A percentile compares a stretch with the other conserved stretches of the same genome.
Evolutionary conservation across 2,797 vertebrate genomes (phyloP).

Genomic region (Emys orbicularis): DNA sequence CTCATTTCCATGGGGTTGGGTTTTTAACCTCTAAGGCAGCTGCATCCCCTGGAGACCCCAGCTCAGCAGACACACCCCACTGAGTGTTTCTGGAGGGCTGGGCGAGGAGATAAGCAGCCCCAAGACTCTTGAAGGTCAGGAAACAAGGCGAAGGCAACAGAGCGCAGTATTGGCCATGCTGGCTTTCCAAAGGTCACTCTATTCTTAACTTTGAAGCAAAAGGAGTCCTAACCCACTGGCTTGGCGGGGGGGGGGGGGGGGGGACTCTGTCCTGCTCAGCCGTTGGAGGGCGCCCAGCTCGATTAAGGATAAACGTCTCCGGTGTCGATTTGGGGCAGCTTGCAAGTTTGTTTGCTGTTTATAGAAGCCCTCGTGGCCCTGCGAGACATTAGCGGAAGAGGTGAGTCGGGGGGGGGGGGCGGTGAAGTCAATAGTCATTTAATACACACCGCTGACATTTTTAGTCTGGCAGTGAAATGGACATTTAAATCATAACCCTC

Average conservation of each 20-base stretch:
- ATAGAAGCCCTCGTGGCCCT: not conserved
- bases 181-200: conserved; percentile 1
- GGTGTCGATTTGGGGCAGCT: not conserved
- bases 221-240: conserved; percentile 34
- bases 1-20: not conserved
- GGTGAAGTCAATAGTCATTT: conserved; percentile 67
- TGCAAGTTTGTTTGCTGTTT: not conserved
- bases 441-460: conserved; percentile 71
- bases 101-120: not conserved
- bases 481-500: conserved; percentile 74
- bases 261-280: not conserved
- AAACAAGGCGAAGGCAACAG: not conserved
- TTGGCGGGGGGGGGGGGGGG: not conserved
- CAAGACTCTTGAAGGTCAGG: not conserved
- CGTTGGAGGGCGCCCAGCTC: conserved; percentile 7
- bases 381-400: not conserved
- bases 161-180: rapidly evolving
- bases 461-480: conserved; percentile 62
- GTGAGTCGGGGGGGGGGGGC: not conserved
- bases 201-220: conserved; percentile 51
- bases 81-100: not conserved
- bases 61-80: conserved; percentile 5
- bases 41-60: not conserved
- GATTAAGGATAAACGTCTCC: conserved; percentile 15
- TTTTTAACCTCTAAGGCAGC: conserved; percentile 28